Base-by-base conservation (phyloP, 2,797 vertebrate species). In the Sebastes umbrosus region DNA sequence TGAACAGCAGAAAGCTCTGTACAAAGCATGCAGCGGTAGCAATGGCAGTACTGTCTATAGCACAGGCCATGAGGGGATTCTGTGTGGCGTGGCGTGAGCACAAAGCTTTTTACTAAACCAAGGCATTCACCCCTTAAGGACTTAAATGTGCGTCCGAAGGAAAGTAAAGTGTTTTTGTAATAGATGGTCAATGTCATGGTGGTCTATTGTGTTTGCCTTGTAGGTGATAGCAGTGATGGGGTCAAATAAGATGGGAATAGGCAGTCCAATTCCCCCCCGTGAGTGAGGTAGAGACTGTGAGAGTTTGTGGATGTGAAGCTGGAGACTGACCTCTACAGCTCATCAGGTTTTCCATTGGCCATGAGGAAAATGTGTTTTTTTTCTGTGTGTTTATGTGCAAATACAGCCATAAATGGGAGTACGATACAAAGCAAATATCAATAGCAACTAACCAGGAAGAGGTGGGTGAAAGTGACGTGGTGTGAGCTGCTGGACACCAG, bases 171-270 rank as follows among this genome's bases (percentile, higher is more conserved):
- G 80, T 72, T 84, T 59, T 77, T 74, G 54, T 86, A 85, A 80
- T 88, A 73, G 75, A 77, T 86, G 88, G 85, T 86, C 85, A 90
- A 79, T 76, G 88, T 88, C 89, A 84, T 55, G 32, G 31, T 55
- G 27, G 75, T 79, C 77, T 75, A 84, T 87, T 86, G 82, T 69
- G 79, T 88, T 92, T 90, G 79, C 86, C 84, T 86, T 75, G 77
- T 71, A 77, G 84, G 81, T 75, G 79, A 84, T 82, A 32, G 83
- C 84, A 60, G 59, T 90, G 92, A 92, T 79, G 79, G 70, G 89
- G 90, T 92, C 87, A 89, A 83, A 80, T 80, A 62, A 88, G 87
- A 92, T 89, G 80, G 82, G 83, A 87, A 83, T 54, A 81, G 91
- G 85, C 92, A 91, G 88, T 84, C 78, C 82, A 87, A 85, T 92